Conservation (phyloP, 2,113 vertebrate genomes). For the Hymenochirus boettgeri region DNA sequence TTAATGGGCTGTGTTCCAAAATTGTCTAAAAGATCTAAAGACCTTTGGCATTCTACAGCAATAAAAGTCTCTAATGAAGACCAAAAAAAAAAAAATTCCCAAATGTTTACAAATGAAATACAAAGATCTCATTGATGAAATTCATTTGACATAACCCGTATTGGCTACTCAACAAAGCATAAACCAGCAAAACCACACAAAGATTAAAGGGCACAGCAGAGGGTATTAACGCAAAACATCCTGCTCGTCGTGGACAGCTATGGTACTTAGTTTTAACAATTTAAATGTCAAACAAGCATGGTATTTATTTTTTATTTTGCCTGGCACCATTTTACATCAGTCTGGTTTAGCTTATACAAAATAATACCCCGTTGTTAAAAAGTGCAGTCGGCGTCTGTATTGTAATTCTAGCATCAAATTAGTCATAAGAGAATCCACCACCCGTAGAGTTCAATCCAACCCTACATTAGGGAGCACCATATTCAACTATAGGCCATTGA, state of each 20-base stretch:
- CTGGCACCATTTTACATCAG: conserved; percentile 3
- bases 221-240: neutral
- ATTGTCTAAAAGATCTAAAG: conserved; percentile 1
- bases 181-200: conserved; percentile 2
- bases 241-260: neutral
- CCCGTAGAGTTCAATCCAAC: conserved; percentile 6
- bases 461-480: neutral
- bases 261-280: conserved; percentile 7
- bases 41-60: conserved; percentile 9
- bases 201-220: conserved; percentile 4
- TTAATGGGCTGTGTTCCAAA: conserved; percentile 13
- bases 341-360: conserved; percentile 19
- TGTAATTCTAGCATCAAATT: conserved; percentile 8
- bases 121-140: conserved; percentile 18
- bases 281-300: conserved; percentile 7
- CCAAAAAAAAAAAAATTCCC: conserved; percentile 19
- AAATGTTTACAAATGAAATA: neutral
- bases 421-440: neutral
- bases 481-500: neutral
- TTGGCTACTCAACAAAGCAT: conserved; percentile 24
- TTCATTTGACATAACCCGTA: conserved; percentile 12
- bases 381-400: conserved; percentile 19
- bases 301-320: conserved; percentile 7
- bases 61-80: conserved; percentile 34
- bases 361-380: conserved; percentile 20